Percentiles rank a stretch among this genome's conserved stretches.
phyloP scores from a whole-genome alignment of 2,797 vertebrate genomes.

The Acanthurus leucopareius region DNA sequence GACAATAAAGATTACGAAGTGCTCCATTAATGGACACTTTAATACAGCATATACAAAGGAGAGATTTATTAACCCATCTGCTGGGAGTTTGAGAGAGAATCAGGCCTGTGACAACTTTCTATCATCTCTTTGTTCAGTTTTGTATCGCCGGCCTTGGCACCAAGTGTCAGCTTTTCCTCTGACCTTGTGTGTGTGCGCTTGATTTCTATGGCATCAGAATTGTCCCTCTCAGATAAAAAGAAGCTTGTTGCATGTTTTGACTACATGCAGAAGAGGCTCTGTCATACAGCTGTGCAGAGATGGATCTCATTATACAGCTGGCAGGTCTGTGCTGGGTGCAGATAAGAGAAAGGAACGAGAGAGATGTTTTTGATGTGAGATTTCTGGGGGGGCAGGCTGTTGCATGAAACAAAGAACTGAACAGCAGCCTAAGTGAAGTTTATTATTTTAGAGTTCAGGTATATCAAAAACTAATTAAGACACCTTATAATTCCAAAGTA shows the following conservation, averaged over 20 bases:
- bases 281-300: constrained; percentile 17
- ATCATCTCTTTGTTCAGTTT: not conserved
- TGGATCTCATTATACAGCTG: not conserved
- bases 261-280: constrained; percentile 13
- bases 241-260: constrained; percentile 35
- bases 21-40: constrained; percentile 11
- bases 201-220: not conserved
- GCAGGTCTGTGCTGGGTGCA: constrained; percentile 20
- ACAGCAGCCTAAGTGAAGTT: not conserved
- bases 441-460: no score
- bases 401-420: not conserved
- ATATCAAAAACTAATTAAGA: no score
- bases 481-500: no score
- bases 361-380: constrained; percentile 38
- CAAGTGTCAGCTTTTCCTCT: constrained; percentile 3
- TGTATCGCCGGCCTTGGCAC: not conserved
- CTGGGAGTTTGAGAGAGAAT: not conserved
- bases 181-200: constrained; percentile 9
- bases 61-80: not conserved
- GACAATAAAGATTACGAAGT: not conserved
- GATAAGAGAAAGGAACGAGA: constrained; percentile 66
- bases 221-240: constrained; percentile 18
- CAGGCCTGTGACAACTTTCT: not conserved
- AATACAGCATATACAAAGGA: not conserved
- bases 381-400: not conserved